Evolutionary conservation across 2,888 invertebrate genomes (phyloP), one percentile per base, ranked within the genome.

Genomic region (Rhingia rostrata): DNA sequence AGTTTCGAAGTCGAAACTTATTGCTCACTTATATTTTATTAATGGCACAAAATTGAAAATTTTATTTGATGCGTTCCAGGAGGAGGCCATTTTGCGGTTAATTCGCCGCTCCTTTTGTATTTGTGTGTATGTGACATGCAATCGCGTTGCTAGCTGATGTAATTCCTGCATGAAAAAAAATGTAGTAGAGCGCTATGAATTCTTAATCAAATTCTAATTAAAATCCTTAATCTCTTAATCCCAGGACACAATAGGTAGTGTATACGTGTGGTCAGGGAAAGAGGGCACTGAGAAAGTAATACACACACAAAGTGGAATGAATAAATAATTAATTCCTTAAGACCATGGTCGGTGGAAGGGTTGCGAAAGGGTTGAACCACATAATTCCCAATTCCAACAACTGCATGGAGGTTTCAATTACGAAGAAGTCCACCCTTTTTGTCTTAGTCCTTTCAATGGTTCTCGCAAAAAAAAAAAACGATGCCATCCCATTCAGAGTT

Each of bases 21-120:
- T 84, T 79, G 74, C 80, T 70, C 80, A 84, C 79, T 84, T 84
- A 84, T 80, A 80, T 84, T 84, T 84, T 84, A 84, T 84, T 84
- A 84, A 84, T 84, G 80, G 72, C 74, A 83, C 73, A 79, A 84
- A 84, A 84, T 84, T 84, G 83, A 84, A 84, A 84, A 73, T 79
- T 79, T 79, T 73, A 73, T 83, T 73, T 73, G 69, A 78, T 83
- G 45, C 56, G 67, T 78, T 83, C 58, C 83, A 79, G 67, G 78
- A 79, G 73, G 63, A 79, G 73, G 63, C 73, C 43, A 53, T 69
- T 79, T 74, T 47, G 53, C 9, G 49, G 81, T 43, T 49, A 30
- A 58, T 75, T 72, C 58, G 51, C 7, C 12, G 37, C 35, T 37
- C 49, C 37, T 12, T 10, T 3, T 32, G 41, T 14, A 0, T 12